Percentiles rank a stretch among this genome's conserved stretches.
These are phyloP conservation scores for Onychomys torridus DNA, from an alignment of 2,797 vertebrate genomes.

Conservation along the genomic window DNA sequence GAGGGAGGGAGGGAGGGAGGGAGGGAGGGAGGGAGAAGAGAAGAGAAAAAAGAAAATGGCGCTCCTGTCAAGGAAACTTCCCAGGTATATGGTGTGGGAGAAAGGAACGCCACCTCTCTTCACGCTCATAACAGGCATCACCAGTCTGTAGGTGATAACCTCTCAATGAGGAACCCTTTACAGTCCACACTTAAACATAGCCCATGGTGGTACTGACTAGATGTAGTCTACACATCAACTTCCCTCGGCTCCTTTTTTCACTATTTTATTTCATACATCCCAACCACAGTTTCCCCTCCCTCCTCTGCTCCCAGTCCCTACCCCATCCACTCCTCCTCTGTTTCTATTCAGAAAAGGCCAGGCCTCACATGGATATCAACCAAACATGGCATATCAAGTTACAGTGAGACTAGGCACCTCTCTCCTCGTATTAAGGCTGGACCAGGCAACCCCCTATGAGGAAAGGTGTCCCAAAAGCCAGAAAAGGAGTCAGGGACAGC, in stretches of 20 bases:
- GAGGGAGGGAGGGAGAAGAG: too few species aligned
- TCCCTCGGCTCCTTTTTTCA: neutral
- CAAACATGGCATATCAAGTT: neutral
- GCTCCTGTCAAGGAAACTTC: neutral
- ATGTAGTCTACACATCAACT: neutral
- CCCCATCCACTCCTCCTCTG: neutral
- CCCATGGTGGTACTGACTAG: neutral
- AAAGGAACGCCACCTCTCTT: neutral
- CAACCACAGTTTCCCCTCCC: neutral
- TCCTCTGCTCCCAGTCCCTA: neutral
- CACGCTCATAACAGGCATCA: neutral
- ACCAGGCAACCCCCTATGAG: neutral
- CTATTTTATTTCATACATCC: neutral
- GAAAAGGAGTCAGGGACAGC: neutral
- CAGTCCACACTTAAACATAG: neutral
- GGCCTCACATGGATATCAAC: neutral
- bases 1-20: too few species aligned
- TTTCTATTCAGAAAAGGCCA: neutral
- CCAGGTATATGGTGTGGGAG: neutral
- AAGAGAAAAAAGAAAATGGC: too few species aligned
- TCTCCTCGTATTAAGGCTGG: neutral
- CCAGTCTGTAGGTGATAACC: neutral
- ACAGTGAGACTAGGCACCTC: neutral
- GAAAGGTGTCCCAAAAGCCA: neutral
- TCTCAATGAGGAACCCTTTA: neutral